A percentile compares a stretch with the other conserved stretches of the same genome.
Conservation (phyloP, 2,888 invertebrate genomes). For the Lypha dubia region DNA sequence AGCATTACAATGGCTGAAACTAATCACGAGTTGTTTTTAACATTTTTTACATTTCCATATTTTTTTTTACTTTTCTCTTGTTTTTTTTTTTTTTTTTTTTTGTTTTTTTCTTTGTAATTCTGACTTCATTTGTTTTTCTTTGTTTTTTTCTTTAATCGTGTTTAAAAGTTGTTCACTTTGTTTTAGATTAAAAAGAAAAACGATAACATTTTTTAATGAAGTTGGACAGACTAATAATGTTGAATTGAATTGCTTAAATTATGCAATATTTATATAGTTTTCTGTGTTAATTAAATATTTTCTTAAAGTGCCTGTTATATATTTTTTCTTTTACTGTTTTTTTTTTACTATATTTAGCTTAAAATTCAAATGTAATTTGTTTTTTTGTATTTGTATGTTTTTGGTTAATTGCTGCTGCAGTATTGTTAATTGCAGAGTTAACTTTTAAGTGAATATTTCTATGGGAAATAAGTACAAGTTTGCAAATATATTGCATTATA, state of each 20-base stretch:
- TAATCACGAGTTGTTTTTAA: background rate
- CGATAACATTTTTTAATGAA: background rate
- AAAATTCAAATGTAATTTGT: background rate
- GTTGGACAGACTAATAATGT: background rate
- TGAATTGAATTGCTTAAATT: background rate
- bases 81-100: background rate
- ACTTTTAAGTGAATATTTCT: constrained; percentile 8
- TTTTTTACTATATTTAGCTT: background rate
- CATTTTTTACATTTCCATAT: background rate
- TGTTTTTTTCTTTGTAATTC: background rate
- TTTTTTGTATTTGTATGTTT: too few species aligned
- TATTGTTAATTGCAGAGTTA: background rate
- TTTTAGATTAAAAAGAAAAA: background rate
- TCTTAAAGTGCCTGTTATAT: background rate
- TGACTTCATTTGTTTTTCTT: constrained; percentile 21
- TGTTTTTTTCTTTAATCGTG: background rate
- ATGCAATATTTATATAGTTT: constrained; percentile 19
- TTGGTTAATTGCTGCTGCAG: constrained; percentile 6
- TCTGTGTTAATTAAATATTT: constrained; percentile 29
- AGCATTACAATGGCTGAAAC: background rate
- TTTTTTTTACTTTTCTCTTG: background rate
- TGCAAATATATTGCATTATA: background rate
- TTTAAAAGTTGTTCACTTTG: constrained; percentile 21
- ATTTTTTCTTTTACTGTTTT: too few species aligned
- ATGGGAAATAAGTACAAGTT: background rate